These are phyloP conservation scores for Tanytarsus gracilentus DNA, from an alignment of 2,888 invertebrate genomes.

Conservation along the genomic window DNA sequence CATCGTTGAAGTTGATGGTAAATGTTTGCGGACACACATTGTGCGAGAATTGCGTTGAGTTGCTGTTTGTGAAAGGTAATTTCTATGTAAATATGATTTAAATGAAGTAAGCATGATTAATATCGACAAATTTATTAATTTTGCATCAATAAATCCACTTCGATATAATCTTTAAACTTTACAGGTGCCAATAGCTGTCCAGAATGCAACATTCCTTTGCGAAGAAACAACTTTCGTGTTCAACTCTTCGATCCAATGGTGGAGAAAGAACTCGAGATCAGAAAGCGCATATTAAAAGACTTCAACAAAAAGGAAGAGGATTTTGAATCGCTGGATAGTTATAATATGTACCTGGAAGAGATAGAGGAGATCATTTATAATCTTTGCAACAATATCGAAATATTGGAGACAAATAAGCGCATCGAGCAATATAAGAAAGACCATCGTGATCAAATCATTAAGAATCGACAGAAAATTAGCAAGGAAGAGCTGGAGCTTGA, in stretches of 20 bases:
- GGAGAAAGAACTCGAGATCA: constrained; percentile 95
- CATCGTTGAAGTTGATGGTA: constrained; percentile 92
- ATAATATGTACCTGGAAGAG: constrained; percentile 94
- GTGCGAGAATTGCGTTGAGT: constrained; percentile 95
- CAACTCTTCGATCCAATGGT: constrained; percentile 92
- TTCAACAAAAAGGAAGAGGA: constrained; percentile 95
- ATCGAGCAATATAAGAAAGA: constrained; percentile 88
- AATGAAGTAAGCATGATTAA: no score
- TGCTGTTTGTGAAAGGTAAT: constrained; percentile 92
- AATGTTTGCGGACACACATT: constrained; percentile 96
- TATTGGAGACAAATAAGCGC: constrained; percentile 76
- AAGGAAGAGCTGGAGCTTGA: constrained; percentile 81
- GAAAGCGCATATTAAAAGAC: constrained; percentile 78
- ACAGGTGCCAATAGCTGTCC: constrained; percentile 88
- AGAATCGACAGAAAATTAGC: constrained; percentile 65
- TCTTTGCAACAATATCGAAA: constrained; percentile 79
- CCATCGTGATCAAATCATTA: constrained; percentile 74
- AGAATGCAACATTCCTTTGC: constrained; percentile 79
- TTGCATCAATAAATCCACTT: no score
- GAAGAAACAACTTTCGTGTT: constrained; percentile 82
- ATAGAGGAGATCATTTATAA: constrained; percentile 88
- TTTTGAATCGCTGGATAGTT: constrained; percentile 71
- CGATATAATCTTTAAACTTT: no score
- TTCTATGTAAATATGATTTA: no score
- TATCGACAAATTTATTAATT: no score